Evolutionary conservation across 2,888 invertebrate genomes (phyloP).

Genomic region (Phaedon cochleariae): DNA sequence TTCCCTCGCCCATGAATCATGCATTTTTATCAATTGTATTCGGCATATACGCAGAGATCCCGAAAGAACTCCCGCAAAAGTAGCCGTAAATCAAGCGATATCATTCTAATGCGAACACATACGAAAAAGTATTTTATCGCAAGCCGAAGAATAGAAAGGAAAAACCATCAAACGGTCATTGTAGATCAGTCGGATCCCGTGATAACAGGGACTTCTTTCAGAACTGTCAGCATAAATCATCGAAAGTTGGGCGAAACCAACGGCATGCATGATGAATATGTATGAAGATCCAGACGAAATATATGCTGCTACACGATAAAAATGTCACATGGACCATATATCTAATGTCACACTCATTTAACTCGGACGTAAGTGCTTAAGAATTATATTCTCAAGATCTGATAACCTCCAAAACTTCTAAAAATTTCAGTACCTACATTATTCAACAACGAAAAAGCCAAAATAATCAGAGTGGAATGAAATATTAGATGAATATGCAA

Average conservation of each 20-base stretch:
- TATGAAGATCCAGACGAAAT: neutral
- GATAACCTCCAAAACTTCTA: no score
- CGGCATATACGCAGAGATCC: neutral
- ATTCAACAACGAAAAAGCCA: no score
- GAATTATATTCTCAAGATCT: no score
- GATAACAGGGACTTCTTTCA: constrained; percentile 58
- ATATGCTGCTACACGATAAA: neutral
- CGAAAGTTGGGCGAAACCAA: constrained; percentile 49
- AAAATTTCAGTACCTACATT: no score
- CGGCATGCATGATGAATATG: constrained; percentile 33
- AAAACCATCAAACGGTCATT: constrained; percentile 59
- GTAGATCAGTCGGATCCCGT: constrained; percentile 51
- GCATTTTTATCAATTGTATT: constrained; percentile 1
- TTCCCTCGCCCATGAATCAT: neutral
- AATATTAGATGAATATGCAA: no score
- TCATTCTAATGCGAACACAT: constrained; percentile 55
- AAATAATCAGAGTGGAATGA: no score
- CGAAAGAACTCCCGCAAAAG: constrained; percentile 10
- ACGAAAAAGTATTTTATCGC: constrained; percentile 54
- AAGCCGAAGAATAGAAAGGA: constrained; percentile 51
- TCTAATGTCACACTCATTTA: no score
- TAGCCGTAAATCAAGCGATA: constrained; percentile 52
- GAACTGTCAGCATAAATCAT: constrained; percentile 58
- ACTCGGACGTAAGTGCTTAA: no score
- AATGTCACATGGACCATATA: neutral